Base-by-base conservation (phyloP, 2,888 invertebrate species). In the Baccha elongata region DNA sequence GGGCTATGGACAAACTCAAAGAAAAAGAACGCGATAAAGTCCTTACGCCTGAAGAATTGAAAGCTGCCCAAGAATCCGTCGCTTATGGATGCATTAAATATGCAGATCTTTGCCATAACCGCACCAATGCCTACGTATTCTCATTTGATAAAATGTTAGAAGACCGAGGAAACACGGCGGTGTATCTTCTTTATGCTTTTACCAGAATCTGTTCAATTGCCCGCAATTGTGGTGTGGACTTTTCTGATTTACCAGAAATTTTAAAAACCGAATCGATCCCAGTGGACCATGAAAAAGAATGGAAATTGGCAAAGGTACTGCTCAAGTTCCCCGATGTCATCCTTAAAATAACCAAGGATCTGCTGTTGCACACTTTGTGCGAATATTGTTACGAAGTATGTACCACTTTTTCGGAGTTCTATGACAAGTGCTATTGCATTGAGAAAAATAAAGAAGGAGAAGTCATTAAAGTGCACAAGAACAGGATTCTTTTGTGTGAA, bases 81-180 rank as follows among this genome's bases (percentile, higher is more conserved):
- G 99, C 99, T 0, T 99, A 98, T 90, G 98, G 99, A 3, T 99
- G 99, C 89, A 98, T 99, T 72, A 99, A 99, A 90, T 99, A 99
- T 90, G 96, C 99, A 3, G 99, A 99, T 92, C 92, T 99, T 53
- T 96, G 96, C 11, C 98, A 99, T 88, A 98, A 98, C 89, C 93
- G 98, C 80, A 94, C 94, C 71, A 96, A 96, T 89, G 99, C 99
- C 88, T 99, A 99, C 89, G 94, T 99, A 1, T 99, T 99, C 91
- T 99, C 98, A 0, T 99, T 99, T 91, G 98, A 99, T 88, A 98
- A 98, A 86, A 99, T 99, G 99, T 92, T 99, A 84, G 99, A 99
- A 88, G 99, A 99, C 89, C 96, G 96, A 89, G 99, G 99, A 8
- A 99, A 99, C 89, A 99, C 99, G 0, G 99, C 99, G 0, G 99